phyloP scores from a whole-genome alignment of 2,888 invertebrate species.

The Fragum fragum region DNA sequence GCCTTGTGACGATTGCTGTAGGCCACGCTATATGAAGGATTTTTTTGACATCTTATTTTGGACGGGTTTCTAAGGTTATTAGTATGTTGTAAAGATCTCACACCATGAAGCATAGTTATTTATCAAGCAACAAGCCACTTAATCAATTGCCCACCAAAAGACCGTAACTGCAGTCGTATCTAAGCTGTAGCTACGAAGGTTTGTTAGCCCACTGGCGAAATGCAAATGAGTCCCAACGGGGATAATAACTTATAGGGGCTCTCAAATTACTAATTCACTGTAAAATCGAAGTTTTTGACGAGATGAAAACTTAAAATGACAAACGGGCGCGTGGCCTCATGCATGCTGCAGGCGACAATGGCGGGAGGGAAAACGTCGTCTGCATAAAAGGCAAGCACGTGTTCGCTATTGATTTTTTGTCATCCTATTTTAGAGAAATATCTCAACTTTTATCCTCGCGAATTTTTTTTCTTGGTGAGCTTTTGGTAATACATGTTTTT shows the following conservation, averaged over 20 bases:
- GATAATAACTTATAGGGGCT: neutral
- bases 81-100: no score
- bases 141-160: no score
- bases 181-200: no score
- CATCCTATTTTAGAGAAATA: conserved; percentile 1
- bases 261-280: conserved; percentile 19
- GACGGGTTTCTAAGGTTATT: no score
- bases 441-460: conserved; percentile 13
- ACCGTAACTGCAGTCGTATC: no score
- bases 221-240: conserved; percentile 6
- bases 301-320: conserved; percentile 18
- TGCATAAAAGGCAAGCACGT: conserved; percentile 32
- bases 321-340: conserved; percentile 18
- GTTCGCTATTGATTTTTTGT: conserved; percentile 14
- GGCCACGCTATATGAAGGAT: no score
- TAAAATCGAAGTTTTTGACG: conserved; percentile 17
- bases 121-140: neutral
- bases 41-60: no score
- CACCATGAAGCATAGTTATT: neutral
- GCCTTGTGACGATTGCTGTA: no score
- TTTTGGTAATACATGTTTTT: no score
- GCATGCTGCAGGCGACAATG: conserved; percentile 26
- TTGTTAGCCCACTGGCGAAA: neutral
- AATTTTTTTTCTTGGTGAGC: no score
- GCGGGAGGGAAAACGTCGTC: conserved; percentile 19